Evolutionary conservation across 1,140 invertebrate species (phyloP), one percentile per base, ranked within the genome.

Genomic region (Pogonomyrmex californicus): DNA sequence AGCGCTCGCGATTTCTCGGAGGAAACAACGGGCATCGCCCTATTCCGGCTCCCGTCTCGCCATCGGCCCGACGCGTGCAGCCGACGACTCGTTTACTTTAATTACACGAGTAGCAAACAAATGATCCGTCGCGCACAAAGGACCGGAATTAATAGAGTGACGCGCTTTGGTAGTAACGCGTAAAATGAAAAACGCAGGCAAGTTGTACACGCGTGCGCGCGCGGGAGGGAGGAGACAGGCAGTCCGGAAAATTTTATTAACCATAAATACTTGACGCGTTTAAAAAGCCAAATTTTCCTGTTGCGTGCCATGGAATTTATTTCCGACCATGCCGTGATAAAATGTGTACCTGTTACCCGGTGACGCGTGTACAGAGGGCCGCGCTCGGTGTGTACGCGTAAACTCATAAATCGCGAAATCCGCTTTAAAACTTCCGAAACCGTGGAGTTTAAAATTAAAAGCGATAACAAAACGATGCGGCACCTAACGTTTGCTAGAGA

Each of bases 1-100:
- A 79, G 38, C 54, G 73, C 77, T 73, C 56, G 87, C 79, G 82
- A 91, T 91, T 87, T 90, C 77, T 90, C 81, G 76, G 51, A 81
- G 79, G 23, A 70, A 88, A 83, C 76, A 58, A 82, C 81, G 47
- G 71, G 41, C 56, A 30, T 75, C 56, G 56, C 85, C 36, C 63
- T 65, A 49, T 78, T 78, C 41, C 51, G 17, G 14, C 73, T 82
- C 36, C 62, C 62, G 56, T 86, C 49, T 85, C 51, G 58, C 66
- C 83, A 49, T 58, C 77, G 77, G 23, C 4, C 30, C 54, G 79
- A 75, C 68, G 79, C 79, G 68, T 66, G 41, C 79, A 33, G 44
- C 44, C 36, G 44, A 63, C 79, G 68, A 83, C 68, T 88, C 71
- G 82, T 85, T 85, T 76, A 70, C 73, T 63, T 86, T 86, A 88